Percentiles rank a stretch among this genome's conserved stretches.
Evolutionary conservation across 1,140 invertebrate genomes (phyloP).

Genomic region (Rhagoletis pomonella): DNA sequence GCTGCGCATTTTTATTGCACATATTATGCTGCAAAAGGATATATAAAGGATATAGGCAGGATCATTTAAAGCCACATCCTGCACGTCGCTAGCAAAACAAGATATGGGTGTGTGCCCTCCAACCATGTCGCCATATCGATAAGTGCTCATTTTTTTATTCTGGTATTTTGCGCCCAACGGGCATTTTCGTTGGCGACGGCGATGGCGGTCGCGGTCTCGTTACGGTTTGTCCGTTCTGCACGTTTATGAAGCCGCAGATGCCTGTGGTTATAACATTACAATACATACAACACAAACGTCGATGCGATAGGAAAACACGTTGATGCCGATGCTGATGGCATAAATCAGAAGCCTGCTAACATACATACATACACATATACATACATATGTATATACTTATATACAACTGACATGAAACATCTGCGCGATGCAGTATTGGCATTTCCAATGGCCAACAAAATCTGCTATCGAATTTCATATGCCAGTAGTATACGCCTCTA

Average conservation of each 20-base stretch:
- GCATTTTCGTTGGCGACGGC: background rate
- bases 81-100: background rate
- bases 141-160: background rate
- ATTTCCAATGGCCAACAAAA: background rate
- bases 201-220: background rate
- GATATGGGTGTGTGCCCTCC: background rate
- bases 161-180: background rate
- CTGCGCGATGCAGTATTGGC: background rate
- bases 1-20: conserved; percentile 2
- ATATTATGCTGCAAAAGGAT: background rate
- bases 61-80: too few species aligned
- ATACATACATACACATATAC: background rate
- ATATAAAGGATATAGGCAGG: background rate
- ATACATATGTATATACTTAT: background rate
- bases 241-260: conserved; percentile 29
- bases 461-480: background rate
- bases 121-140: background rate
- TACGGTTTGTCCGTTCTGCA: background rate
- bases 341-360: background rate
- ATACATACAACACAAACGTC: background rate
- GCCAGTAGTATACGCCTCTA: too few species aligned
- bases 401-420: background rate
- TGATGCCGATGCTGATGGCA: background rate
- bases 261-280: conserved; percentile 1
- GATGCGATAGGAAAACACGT: background rate